Conservation (phyloP, 2,797 vertebrate species). For the Paratrypauchen microcephalus region DNA sequence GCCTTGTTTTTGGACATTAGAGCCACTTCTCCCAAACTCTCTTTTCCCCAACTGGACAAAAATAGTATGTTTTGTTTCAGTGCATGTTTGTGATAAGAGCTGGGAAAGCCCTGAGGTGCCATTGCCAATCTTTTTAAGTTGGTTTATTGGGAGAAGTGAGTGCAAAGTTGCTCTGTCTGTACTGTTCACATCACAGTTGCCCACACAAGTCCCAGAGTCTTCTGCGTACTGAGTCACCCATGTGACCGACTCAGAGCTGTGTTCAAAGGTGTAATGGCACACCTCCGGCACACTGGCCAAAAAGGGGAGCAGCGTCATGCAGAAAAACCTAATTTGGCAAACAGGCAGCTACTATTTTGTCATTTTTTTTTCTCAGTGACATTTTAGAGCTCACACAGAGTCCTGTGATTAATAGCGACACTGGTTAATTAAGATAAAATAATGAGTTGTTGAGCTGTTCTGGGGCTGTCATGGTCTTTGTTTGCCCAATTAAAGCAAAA, state of each 20-base stretch:
- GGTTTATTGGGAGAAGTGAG: constrained; percentile 66
- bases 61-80: constrained; percentile 65
- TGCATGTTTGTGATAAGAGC: constrained; percentile 70
- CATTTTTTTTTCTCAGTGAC: constrained; percentile 9
- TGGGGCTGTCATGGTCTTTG: not conserved
- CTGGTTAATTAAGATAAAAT: constrained; percentile 28
- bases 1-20: constrained; percentile 30
- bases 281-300: constrained; percentile 36
- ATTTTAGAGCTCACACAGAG: constrained; percentile 7
- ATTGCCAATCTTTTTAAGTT: constrained; percentile 75
- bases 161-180: constrained; percentile 67
- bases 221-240: constrained; percentile 49
- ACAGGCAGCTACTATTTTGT: constrained; percentile 10
- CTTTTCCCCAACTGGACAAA: constrained; percentile 53
- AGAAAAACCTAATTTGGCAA: not conserved
- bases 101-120: constrained; percentile 58
- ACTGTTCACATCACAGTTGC: constrained; percentile 66
- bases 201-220: constrained; percentile 47
- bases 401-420: constrained; percentile 22
- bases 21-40: constrained; percentile 26
- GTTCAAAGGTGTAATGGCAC: constrained; percentile 49
- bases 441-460: constrained; percentile 6
- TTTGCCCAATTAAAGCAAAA: constrained; percentile 10
- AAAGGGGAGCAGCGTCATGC: constrained; percentile 3
- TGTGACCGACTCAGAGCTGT: constrained; percentile 40